Conservation (phyloP, 2,888 invertebrate genomes). For the Carpatolechia fugitivella region DNA sequence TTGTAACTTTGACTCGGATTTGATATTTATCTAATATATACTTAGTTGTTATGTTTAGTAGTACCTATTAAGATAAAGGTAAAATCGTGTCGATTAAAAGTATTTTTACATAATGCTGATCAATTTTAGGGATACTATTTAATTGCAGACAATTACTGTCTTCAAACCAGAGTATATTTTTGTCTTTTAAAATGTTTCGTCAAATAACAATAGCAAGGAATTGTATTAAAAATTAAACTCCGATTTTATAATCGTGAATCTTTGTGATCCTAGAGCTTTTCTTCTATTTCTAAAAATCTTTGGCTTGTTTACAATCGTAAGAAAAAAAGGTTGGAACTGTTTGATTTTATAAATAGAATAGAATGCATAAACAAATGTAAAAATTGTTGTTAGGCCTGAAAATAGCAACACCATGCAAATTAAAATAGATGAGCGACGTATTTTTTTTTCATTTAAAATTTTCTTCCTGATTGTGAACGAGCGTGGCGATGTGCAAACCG, state of each 20-base stretch:
- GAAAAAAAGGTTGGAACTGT: too few species aligned
- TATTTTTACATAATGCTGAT: slow-evolving; percentile 14
- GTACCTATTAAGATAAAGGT: slow-evolving; percentile 17
- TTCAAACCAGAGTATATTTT: slow-evolving; percentile 5
- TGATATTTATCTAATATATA: background rate
- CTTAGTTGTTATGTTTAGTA: slow-evolving; percentile 10
- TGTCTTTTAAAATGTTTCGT: slow-evolving; percentile 2
- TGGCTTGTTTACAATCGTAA: background rate
- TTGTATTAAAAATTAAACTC: background rate
- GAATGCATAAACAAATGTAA: too few species aligned
- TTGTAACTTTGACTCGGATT: background rate
- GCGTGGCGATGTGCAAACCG: too few species aligned
- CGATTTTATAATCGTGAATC: background rate
- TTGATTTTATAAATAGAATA: too few species aligned
- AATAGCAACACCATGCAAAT: background rate
- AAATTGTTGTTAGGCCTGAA: too few species aligned
- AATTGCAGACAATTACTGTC: background rate
- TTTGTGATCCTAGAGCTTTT: slow-evolving; percentile 3
- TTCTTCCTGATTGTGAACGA: too few species aligned
- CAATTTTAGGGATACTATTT: slow-evolving; percentile 6
- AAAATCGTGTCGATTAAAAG: slow-evolving; percentile 13
- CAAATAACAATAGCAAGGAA: background rate
- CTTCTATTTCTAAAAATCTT: background rate
- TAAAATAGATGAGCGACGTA: too few species aligned
- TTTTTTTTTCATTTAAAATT: too few species aligned